Conservation (phyloP, 2,113 vertebrate genomes). For the Falcunculus frontatus region DNA sequence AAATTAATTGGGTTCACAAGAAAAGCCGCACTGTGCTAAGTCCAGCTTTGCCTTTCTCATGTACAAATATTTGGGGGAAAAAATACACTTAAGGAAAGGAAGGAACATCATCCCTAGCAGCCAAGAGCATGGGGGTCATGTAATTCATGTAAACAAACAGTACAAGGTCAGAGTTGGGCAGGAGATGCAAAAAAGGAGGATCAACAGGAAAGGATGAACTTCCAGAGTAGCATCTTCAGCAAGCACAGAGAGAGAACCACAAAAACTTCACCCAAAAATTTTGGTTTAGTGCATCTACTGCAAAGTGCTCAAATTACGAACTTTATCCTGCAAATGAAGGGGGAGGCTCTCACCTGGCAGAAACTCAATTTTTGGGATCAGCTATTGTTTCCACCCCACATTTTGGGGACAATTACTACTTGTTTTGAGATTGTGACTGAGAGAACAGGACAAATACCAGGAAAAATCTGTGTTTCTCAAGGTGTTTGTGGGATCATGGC, state of each 20-base stretch:
- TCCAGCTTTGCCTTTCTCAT: not conserved
- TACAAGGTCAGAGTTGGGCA: not conserved
- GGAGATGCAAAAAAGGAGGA: not conserved
- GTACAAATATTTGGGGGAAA: not conserved
- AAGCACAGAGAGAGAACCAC: not conserved
- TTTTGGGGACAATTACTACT: accelerated
- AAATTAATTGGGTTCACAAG: not conserved
- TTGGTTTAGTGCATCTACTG: accelerated
- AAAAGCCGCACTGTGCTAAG: not conserved
- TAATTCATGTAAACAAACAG: not conserved
- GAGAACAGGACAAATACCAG: not conserved
- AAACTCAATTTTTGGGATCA: not conserved
- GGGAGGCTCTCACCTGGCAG: not conserved
- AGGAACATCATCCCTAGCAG: not conserved
- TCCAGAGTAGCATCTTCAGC: not conserved
- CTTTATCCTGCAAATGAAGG: not conserved
- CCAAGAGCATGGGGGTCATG: not conserved
- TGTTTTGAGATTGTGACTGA: accelerated
- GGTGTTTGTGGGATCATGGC: not conserved
- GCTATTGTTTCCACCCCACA: accelerated
- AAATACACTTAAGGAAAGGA: not conserved
- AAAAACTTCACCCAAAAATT: not conserved
- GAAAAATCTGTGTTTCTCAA: not conserved
- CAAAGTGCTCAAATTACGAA: accelerated
- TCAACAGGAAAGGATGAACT: not conserved